Conservation (phyloP, 2,888 invertebrate genomes). For the Drosophila setosimentum region DNA sequence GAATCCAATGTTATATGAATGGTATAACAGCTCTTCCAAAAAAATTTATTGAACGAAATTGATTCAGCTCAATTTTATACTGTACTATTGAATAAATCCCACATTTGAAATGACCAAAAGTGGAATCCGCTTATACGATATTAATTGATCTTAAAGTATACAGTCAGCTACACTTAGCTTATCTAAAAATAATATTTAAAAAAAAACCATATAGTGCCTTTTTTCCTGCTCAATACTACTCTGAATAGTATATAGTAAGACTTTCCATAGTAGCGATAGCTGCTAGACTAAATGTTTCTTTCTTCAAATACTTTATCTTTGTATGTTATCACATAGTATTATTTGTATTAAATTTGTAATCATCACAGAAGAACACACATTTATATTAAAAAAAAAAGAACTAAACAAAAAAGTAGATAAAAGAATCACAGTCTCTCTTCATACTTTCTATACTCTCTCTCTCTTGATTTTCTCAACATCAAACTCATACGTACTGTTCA, state of each 20-base stretch:
- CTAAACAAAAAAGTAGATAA: not conserved
- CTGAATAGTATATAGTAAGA: not conserved
- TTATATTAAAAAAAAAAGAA: not conserved
- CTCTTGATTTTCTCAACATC: slow-evolving; percentile 51
- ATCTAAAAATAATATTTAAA: not conserved
- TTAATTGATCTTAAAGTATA: slow-evolving; percentile 1
- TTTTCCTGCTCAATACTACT: slow-evolving; percentile 3
- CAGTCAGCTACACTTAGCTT: slow-evolving; percentile 26
- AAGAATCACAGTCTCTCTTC: slow-evolving; percentile 35
- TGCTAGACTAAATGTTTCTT: slow-evolving; percentile 1
- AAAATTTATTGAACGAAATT: not conserved
- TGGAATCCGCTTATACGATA: slow-evolving; percentile 22
- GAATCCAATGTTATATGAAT: not conserved
- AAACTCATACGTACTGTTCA: slow-evolving; percentile 44
- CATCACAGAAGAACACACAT: slow-evolving; percentile 17
- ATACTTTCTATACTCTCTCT: slow-evolving; percentile 55
- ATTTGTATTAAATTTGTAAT: slow-evolving; percentile 26
- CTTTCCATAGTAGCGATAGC: slow-evolving; percentile 17
- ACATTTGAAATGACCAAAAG: not conserved
- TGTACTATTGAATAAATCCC: not conserved
- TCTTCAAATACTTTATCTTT: slow-evolving; percentile 1
- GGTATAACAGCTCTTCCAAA: not conserved
- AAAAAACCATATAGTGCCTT: slow-evolving; percentile 37
- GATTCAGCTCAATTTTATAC: not conserved
- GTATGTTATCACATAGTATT: slow-evolving; percentile 20